Conservation (phyloP, 2,888 invertebrate genomes). For the Amblyteles armatorius region DNA sequence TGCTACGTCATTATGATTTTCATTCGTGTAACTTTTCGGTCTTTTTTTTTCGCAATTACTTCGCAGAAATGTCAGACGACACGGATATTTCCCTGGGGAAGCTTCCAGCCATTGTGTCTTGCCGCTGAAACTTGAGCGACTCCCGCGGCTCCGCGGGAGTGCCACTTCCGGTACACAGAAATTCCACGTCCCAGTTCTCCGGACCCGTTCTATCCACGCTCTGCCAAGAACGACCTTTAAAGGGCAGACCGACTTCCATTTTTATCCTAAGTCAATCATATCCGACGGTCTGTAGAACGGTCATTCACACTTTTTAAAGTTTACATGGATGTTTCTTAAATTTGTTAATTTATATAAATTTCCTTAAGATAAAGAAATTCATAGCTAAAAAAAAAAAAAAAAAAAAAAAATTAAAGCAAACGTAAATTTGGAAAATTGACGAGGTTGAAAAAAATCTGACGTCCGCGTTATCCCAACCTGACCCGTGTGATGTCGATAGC, state of each 20-base stretch:
- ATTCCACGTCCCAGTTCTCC: slow-evolving; percentile 57
- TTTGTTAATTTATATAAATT: not conserved
- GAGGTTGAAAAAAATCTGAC: slow-evolving; percentile 59
- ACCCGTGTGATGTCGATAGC: slow-evolving; percentile 73
- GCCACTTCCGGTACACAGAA: slow-evolving; percentile 48
- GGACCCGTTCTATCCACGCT: slow-evolving; percentile 5
- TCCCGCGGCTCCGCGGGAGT: slow-evolving; percentile 17
- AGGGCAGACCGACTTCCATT: slow-evolving; percentile 51
- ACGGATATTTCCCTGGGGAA: slow-evolving; percentile 29
- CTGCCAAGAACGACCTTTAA: slow-evolving; percentile 70
- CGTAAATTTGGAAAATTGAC: slow-evolving; percentile 30
- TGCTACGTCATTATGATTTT: slow-evolving; percentile 9
- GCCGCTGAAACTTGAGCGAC: not conserved
- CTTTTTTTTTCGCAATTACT: slow-evolving; percentile 9
- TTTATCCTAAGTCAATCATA: not conserved
- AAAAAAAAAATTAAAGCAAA: slow-evolving; percentile 19
- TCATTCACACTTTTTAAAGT: not conserved
- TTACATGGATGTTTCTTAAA: not conserved
- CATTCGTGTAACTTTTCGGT: not conserved
- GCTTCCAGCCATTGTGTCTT: slow-evolving; percentile 9
- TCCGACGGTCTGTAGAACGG: not conserved
- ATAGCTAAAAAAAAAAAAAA: slow-evolving; percentile 27
- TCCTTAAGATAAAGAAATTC: not conserved
- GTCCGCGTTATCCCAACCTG: slow-evolving; percentile 68
- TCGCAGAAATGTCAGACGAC: slow-evolving; percentile 51